Conservation (phyloP, 1,140 invertebrate species). For the Drosophila sechellia region DNA sequence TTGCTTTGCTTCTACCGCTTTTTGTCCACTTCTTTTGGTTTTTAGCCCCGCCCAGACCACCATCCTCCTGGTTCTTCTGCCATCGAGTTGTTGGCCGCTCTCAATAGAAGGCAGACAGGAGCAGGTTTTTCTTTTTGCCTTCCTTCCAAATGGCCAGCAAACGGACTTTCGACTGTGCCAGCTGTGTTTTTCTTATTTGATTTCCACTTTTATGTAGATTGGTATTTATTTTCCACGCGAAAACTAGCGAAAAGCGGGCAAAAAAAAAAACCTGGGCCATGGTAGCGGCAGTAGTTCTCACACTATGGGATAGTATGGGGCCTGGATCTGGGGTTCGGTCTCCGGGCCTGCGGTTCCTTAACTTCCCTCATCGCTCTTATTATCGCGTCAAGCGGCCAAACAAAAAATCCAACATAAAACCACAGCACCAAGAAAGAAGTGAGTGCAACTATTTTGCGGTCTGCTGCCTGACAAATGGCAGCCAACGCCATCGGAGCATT, state of each 20-base stretch:
- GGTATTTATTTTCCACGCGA: constrained; percentile 81
- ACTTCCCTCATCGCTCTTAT: constrained; percentile 78
- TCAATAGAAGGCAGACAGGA: constrained; percentile 62
- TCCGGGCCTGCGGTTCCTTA: constrained; percentile 56
- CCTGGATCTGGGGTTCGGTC: constrained; percentile 28
- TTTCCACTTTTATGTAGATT: constrained; percentile 83
- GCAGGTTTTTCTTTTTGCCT: constrained; percentile 62
- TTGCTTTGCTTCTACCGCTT: constrained; percentile 39
- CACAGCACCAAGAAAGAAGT: constrained; percentile 46
- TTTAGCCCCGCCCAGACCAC: background rate
- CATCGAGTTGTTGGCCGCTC: constrained; percentile 38
- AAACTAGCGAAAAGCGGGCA: constrained; percentile 55
- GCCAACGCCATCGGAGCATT: constrained; percentile 75
- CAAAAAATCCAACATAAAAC: constrained; percentile 18
- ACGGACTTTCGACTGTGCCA: constrained; percentile 46
- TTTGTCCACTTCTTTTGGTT: constrained; percentile 37
- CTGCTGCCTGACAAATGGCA: constrained; percentile 79
- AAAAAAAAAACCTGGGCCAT: constrained; percentile 12
- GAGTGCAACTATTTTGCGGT: constrained; percentile 80
- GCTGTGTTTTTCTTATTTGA: constrained; percentile 75
- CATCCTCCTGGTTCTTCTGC: constrained; percentile 16
- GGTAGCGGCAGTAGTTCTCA: constrained; percentile 64
- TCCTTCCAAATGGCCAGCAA: constrained; percentile 55
- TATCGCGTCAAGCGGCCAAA: constrained; percentile 71
- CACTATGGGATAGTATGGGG: constrained; percentile 49